These are phyloP conservation scores for Zeus faber DNA, from an alignment of 2,113 vertebrate species.

Conservation along the genomic window DNA sequence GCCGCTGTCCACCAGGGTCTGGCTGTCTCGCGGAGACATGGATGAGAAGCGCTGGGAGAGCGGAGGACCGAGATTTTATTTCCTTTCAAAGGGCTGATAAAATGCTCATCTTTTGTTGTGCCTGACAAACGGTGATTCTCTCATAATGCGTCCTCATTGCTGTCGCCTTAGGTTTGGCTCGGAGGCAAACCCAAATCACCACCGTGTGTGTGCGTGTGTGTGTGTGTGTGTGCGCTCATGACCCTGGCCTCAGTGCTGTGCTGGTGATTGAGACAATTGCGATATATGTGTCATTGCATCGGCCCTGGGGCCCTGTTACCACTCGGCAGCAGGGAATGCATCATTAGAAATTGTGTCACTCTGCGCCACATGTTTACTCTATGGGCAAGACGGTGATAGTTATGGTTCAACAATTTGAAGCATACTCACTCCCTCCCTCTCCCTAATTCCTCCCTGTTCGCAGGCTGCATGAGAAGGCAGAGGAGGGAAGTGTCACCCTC, in stretches of 20 bases:
- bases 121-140: constrained; percentile 40
- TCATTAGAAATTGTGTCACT: constrained; percentile 20
- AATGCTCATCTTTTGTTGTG: background rate
- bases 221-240: constrained; percentile 24
- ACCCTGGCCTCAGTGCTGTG: constrained; percentile 20
- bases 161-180: constrained; percentile 56
- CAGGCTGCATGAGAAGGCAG: too few relatives aligned
- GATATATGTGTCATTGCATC: too few relatives aligned
- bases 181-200: constrained; percentile 41
- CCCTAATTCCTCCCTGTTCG: too few relatives aligned
- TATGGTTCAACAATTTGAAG: too few relatives aligned
- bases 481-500: constrained; percentile 47
- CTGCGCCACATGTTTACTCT: too few relatives aligned
- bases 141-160: constrained; percentile 45
- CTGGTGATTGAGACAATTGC: constrained; percentile 44
- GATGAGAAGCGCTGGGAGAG: background rate
- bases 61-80: constrained; percentile 2
- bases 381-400: too few relatives aligned
- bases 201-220: constrained; percentile 14
- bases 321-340: constrained; percentile 10
- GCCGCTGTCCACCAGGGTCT: constrained; percentile 38
- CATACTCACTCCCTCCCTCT: too few relatives aligned
- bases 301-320: background rate
- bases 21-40: constrained; percentile 18
- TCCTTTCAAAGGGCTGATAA: background rate